Evolutionary conservation across 2,888 invertebrate genomes (phyloP), one percentile per base, ranked within the genome.

Genomic region (Lasius platythorax): DNA sequence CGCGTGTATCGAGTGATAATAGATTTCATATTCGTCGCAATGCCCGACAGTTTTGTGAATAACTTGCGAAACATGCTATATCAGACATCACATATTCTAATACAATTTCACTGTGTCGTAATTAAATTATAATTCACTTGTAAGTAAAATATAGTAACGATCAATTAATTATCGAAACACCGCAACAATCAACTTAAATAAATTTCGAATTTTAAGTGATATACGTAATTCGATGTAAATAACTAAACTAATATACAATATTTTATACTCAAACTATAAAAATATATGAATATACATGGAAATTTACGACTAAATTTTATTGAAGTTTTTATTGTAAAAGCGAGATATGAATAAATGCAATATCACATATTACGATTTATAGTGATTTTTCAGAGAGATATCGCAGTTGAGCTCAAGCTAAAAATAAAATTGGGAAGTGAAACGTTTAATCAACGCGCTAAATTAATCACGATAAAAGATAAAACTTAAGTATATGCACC

Each of bases 401-500:
- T 28, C 30, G 12, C 12, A 33, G 1, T 70, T 28, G 12, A 70
- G 46, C 18, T 28, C n/a, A 40, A 70, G 2, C 56, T 37, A 4
- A 18, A 70, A 61, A 61, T 72, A 37, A 72, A 72, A 61, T 79
- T 73, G 33, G 37, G 46, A 70, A 28, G 11, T 23, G 23, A 61
- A 81, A 81, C 61, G 18, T 72, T 61, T 46, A 18, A 8, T 28
- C 73, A 50, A 81, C 28, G 46, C 73, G 73, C 37, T 72, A 63
- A 81, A 81, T 81, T 81, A 81, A 81, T 12, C 46, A 63, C 28
- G 61, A 61, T 72, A 61, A 43, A 72, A 79, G 79, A 81, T 81
- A 81, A 81, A 72, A 81, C 12, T 18, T 50, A 61, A 61, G 30
- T 79, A 37, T 50, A 61, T 72, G 28, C 33, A 37, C 18, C 6